phyloP scores from a whole-genome alignment of 2,888 invertebrate species.

The Coronaproctus castanopsis region DNA sequence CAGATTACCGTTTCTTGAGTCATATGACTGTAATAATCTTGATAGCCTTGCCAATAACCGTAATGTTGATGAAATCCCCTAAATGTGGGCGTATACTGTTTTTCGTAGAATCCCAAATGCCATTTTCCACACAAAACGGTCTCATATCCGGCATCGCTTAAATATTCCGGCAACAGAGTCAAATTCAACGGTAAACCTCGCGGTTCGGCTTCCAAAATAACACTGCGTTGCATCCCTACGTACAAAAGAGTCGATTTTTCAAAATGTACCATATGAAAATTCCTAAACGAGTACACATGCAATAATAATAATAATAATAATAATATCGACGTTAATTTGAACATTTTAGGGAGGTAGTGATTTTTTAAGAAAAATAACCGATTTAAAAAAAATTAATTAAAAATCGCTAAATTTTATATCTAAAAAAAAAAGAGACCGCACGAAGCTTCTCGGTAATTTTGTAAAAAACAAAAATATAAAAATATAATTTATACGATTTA shows the following conservation, averaged over 20 bases:
- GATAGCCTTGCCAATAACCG: conserved; percentile 63
- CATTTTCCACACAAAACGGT: conserved; percentile 36
- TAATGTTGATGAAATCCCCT: conserved; percentile 64
- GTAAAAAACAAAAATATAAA: too few species aligned
- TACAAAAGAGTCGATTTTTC: neutral
- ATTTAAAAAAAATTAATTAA: too few species aligned
- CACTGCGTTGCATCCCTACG: conserved; percentile 32
- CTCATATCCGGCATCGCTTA: conserved; percentile 30
- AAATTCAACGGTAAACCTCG: conserved; percentile 33
- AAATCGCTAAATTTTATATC: too few species aligned
- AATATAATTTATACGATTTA: too few species aligned
- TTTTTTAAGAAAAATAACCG: too few species aligned
- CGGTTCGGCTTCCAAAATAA: conserved; percentile 30
- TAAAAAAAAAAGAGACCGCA: too few species aligned
- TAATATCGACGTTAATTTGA: too few species aligned
- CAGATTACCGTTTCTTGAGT: conserved; percentile 27
- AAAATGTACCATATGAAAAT: neutral
- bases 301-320: too few species aligned
- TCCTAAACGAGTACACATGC: too few species aligned
- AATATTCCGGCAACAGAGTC: conserved; percentile 31
- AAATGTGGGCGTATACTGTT: conserved; percentile 41
- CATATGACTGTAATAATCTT: conserved; percentile 56
- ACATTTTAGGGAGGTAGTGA: too few species aligned
- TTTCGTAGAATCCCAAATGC: conserved; percentile 31
- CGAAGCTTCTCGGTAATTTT: too few species aligned